Evolutionary conservation across 2,113 vertebrate genomes (phyloP), one percentile per base, ranked within the genome.

Genomic region (Cyprinodon variegatus): DNA sequence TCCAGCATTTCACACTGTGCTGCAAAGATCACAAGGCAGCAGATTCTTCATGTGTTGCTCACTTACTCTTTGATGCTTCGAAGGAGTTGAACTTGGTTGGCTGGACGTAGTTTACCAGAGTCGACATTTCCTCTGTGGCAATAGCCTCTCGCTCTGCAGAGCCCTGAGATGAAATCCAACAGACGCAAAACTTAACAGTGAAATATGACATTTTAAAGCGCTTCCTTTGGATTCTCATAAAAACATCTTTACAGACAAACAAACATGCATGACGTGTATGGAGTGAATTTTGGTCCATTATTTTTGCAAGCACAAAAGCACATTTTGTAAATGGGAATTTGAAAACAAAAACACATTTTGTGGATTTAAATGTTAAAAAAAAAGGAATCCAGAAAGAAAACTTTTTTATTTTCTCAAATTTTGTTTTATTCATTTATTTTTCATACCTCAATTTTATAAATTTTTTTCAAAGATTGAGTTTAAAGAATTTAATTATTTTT

Each of bases 51-150:
- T 57, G 13, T 8, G 40, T 39, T 63, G 48, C 40, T 79, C 86
- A 89, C 88, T 90, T 89, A 93, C 98, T 99, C 95, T 98, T 98
- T 66, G 98, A 97, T 60, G 91, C 94, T 90, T 99, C 98, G 77
- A 99, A 99, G 20, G 96, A 96, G 90, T 97, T 96, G 86, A 98
- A 99, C 92, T 99, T 99, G 86, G 97, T 97, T 0, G 98, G 98
- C 80, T 99, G 98, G 85, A 99, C 96, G 53, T 99, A 99, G 89
- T 97, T 99, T 13, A 99, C 98, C 81, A 99, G 93, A 70, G 97
- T 99, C 40, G 98, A 99, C 98, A 99, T 99, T 82, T 99, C 98
- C 83, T 99, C 98, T 0, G 98, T 98, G 37, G 98, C 98, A 88
- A 97, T 95, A 0, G 97, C 98, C 82, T 99, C 98, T 0, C 96